Evolutionary conservation across 2,888 invertebrate genomes (phyloP).

Genomic region (Priapulus caudatus): DNA sequence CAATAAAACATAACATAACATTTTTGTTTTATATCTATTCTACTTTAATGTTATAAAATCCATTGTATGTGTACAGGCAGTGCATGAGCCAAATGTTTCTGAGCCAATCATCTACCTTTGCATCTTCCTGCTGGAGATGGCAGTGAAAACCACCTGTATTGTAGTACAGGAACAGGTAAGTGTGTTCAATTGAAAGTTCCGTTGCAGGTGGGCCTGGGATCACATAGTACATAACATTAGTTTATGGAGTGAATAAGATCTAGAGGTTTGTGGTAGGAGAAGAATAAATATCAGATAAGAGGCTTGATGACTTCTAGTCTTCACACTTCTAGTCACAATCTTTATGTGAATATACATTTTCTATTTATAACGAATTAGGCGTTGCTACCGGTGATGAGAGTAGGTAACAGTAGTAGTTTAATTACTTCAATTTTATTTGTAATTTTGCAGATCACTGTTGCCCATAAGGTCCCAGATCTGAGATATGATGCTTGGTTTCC

Average conservation of each 20-base stretch:
- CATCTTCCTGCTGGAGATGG: slow-evolving; percentile 73
- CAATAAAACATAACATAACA: too few species aligned
- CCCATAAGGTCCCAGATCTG: slow-evolving; percentile 35
- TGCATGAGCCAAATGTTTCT: slow-evolving; percentile 56
- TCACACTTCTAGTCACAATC: too few species aligned
- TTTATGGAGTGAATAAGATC: too few species aligned
- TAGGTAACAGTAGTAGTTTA: too few species aligned
- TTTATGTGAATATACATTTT: too few species aligned
- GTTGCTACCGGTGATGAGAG: too few species aligned
- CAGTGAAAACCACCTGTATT: slow-evolving; percentile 45
- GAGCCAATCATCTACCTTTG: slow-evolving; percentile 79
- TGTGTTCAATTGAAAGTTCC: slow-evolving; percentile 18
- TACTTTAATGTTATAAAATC: slow-evolving; percentile 15
- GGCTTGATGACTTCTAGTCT: too few species aligned
- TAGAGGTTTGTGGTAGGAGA: too few species aligned
- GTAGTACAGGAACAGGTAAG: slow-evolving; percentile 11
- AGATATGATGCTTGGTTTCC: slow-evolving; percentile 38
- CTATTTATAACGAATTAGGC: too few species aligned
- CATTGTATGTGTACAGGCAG: slow-evolving; percentile 44
- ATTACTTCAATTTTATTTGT: not conserved
- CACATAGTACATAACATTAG: too few species aligned
- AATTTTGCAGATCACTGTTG: slow-evolving; percentile 22
- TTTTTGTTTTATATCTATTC: too few species aligned
- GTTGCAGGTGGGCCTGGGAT: slow-evolving; percentile 8
- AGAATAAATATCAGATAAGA: too few species aligned